Evolutionary conservation across 1,140 invertebrate species (phyloP), one percentile per base, ranked within the genome.

Genomic region (Achatina immaculata): DNA sequence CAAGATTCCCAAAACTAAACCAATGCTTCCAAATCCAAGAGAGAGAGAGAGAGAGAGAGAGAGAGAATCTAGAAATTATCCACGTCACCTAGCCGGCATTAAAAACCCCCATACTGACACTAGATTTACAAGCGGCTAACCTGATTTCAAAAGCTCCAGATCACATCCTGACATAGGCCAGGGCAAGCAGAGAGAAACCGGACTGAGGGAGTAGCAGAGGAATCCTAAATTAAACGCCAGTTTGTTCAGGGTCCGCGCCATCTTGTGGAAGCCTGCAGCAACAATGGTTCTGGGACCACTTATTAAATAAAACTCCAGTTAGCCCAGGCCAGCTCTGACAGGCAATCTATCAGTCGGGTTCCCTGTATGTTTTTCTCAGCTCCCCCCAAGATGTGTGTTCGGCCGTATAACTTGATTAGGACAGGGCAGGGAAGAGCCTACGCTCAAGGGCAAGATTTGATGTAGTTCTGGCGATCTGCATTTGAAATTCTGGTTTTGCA

Each of bases 271-370:
- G 72, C 72, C 51, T 55, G 72, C 72, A 34, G 34, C 45, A 58
- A 75, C 72, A 58, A 75, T 51, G 28, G 72, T 40, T 31, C 45
- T 9, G 45, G 72, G 51, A 75, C 7, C 3, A 1, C 31, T 75
- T 75, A 75, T 75, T 75, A 55, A 58, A 75, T 75, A 75, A 75
- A 75, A 51, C 55, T 75, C 72, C 72, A 75, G 55, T 75, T 75
- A 75, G 43, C 11, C 72, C 28, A 36, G 24, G 72, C 72, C 31
- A 28, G n/a, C 43, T 24, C 19, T 75, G 72, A 45, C 72, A 75
- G 48, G 40, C 72, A 75, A 75, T 75, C 72, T 51, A 75, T 75
- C 72, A 75, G 72, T 11, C 51, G 14, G 7, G 72, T 55, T 55
- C 45, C 16, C 43, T 28, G 43, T 75, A 75, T 48, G 45, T 42